Conservation (phyloP, 2,113 vertebrate genomes). For the Hippocampus zosterae region DNA sequence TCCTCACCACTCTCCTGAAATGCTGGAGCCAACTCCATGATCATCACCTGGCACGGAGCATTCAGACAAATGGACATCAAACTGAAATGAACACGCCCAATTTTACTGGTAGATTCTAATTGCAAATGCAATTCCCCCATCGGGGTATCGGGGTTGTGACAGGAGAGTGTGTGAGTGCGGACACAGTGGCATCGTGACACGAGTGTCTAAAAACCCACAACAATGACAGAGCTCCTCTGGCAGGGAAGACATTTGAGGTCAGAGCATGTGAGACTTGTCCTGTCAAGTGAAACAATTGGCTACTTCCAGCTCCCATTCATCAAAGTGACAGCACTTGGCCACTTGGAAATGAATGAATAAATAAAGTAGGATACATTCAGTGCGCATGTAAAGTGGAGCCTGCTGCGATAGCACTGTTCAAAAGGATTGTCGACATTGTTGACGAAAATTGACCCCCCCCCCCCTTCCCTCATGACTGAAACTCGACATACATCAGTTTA, state of each 20-base stretch:
- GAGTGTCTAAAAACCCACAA: conserved; percentile 10
- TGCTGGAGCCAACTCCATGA: not conserved
- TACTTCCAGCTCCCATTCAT: conserved; percentile 64
- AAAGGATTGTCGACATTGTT: conserved; percentile 42
- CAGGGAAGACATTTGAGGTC: conserved; percentile 56
- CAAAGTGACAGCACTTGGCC: conserved; percentile 69
- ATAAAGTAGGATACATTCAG: conserved; percentile 62
- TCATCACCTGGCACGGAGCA: not conserved
- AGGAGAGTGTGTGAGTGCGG: not conserved
- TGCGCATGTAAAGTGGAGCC: conserved; percentile 60
- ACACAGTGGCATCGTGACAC: not conserved
- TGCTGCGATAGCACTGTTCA: conserved; percentile 39
- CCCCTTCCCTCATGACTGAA: conserved; percentile 2
- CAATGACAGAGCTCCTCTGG: conserved; percentile 28
- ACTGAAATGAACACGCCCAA: not conserved
- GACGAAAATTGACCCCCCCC: conserved; percentile 31
- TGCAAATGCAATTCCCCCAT: no score
- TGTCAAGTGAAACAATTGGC: conserved; percentile 62
- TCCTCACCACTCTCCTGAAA: not conserved
- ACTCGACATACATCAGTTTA: conserved; percentile 8
- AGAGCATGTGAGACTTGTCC: conserved; percentile 57
- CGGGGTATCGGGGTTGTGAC: not conserved
- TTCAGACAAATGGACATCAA: not conserved
- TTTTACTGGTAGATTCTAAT: not conserved
- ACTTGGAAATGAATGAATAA: conserved; percentile 69